These are phyloP conservation scores for Seladonia tumulorum DNA, from an alignment of 2,888 invertebrate species.

Conservation along the genomic window DNA sequence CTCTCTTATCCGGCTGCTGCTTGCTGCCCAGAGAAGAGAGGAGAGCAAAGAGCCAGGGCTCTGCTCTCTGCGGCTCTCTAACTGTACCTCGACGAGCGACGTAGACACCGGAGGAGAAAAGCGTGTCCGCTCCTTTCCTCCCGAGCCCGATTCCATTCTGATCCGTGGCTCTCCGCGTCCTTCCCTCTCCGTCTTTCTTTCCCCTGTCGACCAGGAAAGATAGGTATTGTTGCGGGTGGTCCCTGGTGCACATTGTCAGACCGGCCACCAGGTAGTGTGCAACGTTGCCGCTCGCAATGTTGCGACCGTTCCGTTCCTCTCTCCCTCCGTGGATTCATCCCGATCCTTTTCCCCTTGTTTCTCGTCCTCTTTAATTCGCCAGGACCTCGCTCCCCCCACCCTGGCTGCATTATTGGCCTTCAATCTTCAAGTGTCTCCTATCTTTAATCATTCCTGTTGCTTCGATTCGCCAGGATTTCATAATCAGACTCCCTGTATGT, in stretches of 20 bases:
- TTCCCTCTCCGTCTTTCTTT: conserved; percentile 56
- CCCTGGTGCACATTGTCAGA: conserved; percentile 83
- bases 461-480: not conserved
- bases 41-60: not conserved
- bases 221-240: conserved; percentile 83
- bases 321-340: conserved; percentile 37
- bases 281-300: conserved; percentile 83
- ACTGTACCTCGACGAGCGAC: conserved; percentile 46
- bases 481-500: too few species aligned
- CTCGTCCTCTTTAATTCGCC: not conserved
- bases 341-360: conserved; percentile 38
- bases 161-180: conserved; percentile 34
- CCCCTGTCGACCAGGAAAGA: conserved; percentile 77
- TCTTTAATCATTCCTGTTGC: not conserved
- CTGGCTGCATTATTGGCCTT: not conserved
- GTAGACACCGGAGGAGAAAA: conserved; percentile 50
- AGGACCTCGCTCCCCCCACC: not conserved
- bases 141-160: conserved; percentile 42
- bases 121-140: conserved; percentile 50
- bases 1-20: not conserved
- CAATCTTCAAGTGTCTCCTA: not conserved
- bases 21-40: not conserved
- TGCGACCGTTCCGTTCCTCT: conserved; percentile 69
- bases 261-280: conserved; percentile 83
- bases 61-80: conserved; percentile 22